Evolutionary conservation across 37 sponge, comb jelly and placozoan species (phyloP).

Genomic region (Ianthella basta): DNA sequence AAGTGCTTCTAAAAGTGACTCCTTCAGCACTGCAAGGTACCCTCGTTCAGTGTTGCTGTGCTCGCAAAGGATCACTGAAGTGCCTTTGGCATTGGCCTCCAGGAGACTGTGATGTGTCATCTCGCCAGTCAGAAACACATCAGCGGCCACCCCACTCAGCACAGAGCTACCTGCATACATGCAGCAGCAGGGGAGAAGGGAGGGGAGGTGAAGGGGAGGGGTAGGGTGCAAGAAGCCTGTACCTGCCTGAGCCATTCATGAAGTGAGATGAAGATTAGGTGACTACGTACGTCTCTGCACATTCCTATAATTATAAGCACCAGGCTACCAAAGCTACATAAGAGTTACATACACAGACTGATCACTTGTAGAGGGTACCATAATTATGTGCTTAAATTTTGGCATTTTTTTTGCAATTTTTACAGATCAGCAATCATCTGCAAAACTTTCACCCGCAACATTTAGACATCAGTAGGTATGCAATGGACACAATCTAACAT

Average conservation of each 20-base stretch:
- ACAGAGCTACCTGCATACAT: constrained; percentile 64
- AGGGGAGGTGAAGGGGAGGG: background rate
- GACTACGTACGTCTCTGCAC: background rate
- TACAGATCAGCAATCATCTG: too few relatives aligned
- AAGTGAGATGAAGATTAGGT: background rate
- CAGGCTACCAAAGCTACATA: too few relatives aligned
- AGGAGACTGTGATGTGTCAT: constrained; percentile 96
- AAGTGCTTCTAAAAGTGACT: constrained; percentile 28
- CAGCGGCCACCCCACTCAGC: constrained; percentile 67
- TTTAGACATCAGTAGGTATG: too few relatives aligned
- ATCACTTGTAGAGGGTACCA: too few relatives aligned
- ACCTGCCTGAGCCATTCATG: background rate
- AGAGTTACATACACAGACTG: too few relatives aligned
- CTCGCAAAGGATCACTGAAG: constrained; percentile 84
- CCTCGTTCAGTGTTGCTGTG: constrained; percentile 98
- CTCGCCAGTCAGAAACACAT: constrained; percentile 85
- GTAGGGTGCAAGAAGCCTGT: background rate
- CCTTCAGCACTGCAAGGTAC: constrained; percentile 62
- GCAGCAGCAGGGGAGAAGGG: background rate
- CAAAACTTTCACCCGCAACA: too few relatives aligned
- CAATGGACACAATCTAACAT: too few relatives aligned
- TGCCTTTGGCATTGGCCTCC: constrained; percentile 80
- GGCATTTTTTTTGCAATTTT: too few relatives aligned
- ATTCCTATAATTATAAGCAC: too few relatives aligned
- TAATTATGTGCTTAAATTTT: too few relatives aligned